Evolutionary conservation across 2,888 invertebrate species (phyloP), one percentile per base, ranked within the genome.

Genomic region (Cryptus viduatorius): DNA sequence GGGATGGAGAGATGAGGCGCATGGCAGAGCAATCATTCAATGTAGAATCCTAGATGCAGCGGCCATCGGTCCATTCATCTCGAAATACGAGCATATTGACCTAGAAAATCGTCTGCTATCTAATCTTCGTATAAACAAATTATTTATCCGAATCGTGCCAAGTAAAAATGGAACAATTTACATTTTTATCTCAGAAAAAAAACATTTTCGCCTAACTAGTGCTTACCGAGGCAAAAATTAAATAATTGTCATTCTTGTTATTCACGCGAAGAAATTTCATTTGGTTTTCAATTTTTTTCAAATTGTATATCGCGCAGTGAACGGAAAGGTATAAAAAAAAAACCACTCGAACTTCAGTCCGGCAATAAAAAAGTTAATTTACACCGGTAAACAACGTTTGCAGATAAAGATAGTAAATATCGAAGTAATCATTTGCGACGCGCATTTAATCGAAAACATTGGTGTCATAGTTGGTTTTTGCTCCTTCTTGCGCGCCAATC

Each of bases 1-100:
- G 19, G 69, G 44, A 29, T 12, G n/a, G 46, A 67, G 67, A 73
- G 53, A 59, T 12, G 46, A 48, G 56, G 29, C 61, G 46, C 37
- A 31, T 64, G 68, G 56, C 46, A 48, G 46, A 31, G 78, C 68
- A 79, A 79, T 79, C 68, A 75, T 83, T 83, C 83, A 75, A 83
- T 79, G 59, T 75, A 69, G n/a, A 53, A 48, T 65, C 56, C 56
- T 44, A 61, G 44, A 44, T 46, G 53, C 19, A 67, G 29, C 7
- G 59, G 19, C 65, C 61, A 79, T 44, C 77, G 56, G 73, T 75
- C 65, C 59, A 68, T 69, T 79, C 73, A 75, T 79, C 73, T 75
- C 68, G 19, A 16, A 73, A 24, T 29, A 31, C 65, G 69, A 56
- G 71, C 56, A 64, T 71, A 61, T 73, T 31, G 37, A 31, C 37